Base-by-base conservation (phyloP, 2,113 vertebrate genomes). In the Ameiurus melas region DNA sequence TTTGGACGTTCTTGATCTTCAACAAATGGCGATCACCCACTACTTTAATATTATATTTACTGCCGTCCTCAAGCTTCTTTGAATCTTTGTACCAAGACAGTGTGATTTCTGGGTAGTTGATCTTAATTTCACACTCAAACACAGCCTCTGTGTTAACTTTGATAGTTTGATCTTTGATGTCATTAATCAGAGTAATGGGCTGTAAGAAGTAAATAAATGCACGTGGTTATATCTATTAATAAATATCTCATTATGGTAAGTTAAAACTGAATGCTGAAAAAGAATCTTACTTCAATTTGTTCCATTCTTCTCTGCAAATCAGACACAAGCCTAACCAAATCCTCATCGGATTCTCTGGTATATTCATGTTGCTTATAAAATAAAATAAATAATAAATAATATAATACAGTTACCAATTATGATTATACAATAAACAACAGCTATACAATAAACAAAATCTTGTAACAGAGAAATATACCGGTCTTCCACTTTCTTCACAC, bases 31-130 rank as follows among this genome's bases (percentile, higher is more conserved):
- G 93, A 89, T 99, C 96, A 36, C 96, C 98, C 39, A 95, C 93
- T 3, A 96, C 93, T 91, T 92, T 94, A 93, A 99, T 98, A 85
- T 97, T 95, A 68, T 98, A 99, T 92, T 99, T 98, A 85, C 96
- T 92, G 90, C 91, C 95, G 71, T 93, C 94, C 30, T 98, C 96
- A 93, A 99, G 94, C 93, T 98, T 99, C 93, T 97, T 96, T 1
- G 98, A 99, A 84, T 97, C 98, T 92, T 98, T 99, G 95, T 99
- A 99, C 98, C 98, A 99, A 55, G 96, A 97, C 55, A 99, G 95
- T 5, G 95, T 95, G 93, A 99, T 99, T 96, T 99, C 98, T 22
- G 98, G 98, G 92, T 99, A 99, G 93, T 99, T 99, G 92, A 99
- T 99, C 93, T 95, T 96, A 93, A 99, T 97, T 79, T 96, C 94